These are phyloP conservation scores for Regulus satrapa DNA, from an alignment of 2,113 vertebrate species.

Conservation along the genomic window DNA sequence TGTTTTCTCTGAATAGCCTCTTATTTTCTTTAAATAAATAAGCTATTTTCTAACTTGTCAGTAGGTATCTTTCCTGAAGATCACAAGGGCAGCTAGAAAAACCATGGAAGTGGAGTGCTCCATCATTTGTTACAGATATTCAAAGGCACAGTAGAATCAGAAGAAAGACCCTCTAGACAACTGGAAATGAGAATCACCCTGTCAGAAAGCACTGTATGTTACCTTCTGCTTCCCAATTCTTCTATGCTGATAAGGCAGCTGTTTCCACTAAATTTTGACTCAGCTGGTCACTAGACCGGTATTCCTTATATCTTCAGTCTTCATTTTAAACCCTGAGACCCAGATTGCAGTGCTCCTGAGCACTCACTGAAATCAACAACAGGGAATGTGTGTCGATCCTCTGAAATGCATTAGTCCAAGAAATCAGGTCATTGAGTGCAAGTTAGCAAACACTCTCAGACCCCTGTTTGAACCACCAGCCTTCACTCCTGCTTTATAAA, in stretches of 20 bases:
- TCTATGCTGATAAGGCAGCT: background rate
- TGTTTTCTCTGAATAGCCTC: background rate
- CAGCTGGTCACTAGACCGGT: background rate
- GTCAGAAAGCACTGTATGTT: background rate
- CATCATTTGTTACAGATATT: background rate
- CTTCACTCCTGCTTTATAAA: background rate
- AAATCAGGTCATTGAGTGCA: background rate
- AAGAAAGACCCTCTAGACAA: background rate
- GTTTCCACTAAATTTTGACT: background rate
- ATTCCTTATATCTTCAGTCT: background rate
- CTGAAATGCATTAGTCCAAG: background rate
- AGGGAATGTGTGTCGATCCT: background rate
- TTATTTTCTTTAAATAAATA: background rate
- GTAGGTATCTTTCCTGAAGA: background rate
- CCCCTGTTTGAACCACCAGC: background rate
- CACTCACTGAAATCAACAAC: background rate
- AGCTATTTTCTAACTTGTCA: background rate
- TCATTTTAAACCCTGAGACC: background rate
- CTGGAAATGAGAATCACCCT: background rate
- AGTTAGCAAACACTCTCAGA: background rate
- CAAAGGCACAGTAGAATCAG: background rate
- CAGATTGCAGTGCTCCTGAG: background rate
- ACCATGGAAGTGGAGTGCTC: background rate
- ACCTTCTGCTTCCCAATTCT: background rate
- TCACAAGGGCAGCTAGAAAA: background rate